phyloP scores from a whole-genome alignment of 2,797 vertebrate species.

The Anas georgica region DNA sequence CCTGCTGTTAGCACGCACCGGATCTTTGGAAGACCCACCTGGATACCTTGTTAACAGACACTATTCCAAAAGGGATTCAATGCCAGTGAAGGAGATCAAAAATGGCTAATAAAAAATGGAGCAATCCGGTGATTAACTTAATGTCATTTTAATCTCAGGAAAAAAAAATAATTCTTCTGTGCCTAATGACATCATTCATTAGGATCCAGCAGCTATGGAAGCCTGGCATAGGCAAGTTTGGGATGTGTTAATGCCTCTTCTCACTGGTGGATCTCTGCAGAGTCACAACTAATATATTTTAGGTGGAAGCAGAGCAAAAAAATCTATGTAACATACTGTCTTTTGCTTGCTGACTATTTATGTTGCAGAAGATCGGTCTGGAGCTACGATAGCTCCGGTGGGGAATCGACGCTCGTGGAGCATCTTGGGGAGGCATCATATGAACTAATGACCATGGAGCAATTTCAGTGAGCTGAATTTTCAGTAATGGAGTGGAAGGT shows the following conservation, averaged over 20 bases:
- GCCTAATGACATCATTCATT: background rate
- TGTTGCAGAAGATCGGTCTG: background rate
- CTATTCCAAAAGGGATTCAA: background rate
- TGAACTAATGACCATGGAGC: background rate
- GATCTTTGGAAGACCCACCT: slow-evolving; percentile 1
- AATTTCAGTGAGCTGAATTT: background rate
- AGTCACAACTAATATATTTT: rapidly evolving
- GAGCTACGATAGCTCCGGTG: background rate
- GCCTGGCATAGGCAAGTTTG: background rate
- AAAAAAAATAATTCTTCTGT: background rate
- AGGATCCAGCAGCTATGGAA: background rate
- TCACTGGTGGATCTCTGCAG: background rate
- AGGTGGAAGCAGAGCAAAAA: background rate
- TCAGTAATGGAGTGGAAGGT: background rate
- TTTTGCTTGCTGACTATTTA: background rate
- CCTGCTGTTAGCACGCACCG: background rate
- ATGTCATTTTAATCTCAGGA: slow-evolving; percentile 2
- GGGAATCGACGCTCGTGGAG: rapidly evolving
- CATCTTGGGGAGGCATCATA: background rate
- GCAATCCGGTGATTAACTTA: background rate
- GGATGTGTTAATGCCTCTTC: background rate
- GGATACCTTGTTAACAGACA: background rate
- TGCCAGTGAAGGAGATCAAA: slow-evolving; percentile 2
- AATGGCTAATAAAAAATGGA: background rate
- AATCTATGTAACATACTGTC: background rate